These are phyloP conservation scores for Meteorus cinctellus DNA, from an alignment of 2,888 invertebrate species.

Conservation along the genomic window DNA sequence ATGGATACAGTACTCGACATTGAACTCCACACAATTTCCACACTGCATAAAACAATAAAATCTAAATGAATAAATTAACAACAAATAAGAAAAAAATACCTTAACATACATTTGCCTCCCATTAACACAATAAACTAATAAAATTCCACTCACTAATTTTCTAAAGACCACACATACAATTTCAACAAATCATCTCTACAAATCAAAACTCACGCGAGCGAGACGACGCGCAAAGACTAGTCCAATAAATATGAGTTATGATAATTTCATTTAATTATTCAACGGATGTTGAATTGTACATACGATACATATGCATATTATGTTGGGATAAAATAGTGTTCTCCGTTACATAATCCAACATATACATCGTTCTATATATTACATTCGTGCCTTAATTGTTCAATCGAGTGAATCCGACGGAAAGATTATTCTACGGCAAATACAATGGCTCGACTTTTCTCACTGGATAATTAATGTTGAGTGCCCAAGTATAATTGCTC, in stretches of 20 bases:
- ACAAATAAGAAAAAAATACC: no score
- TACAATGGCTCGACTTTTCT: constrained; percentile 50
- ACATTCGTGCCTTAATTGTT: constrained; percentile 54
- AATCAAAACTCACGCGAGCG: no score
- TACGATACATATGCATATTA: constrained; percentile 12
- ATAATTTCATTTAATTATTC: constrained; percentile 36
- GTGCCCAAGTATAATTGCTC: constrained; percentile 47
- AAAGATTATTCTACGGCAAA: constrained; percentile 50
- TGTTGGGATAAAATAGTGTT: constrained; percentile 10
- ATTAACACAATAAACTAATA: no score
- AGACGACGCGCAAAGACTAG: no score
- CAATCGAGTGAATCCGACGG: constrained; percentile 59
- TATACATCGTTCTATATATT: not conserved
- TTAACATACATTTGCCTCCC: no score
- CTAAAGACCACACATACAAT: no score
- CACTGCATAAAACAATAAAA: no score
- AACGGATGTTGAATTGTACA: constrained; percentile 18
- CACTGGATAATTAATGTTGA: constrained; percentile 56
- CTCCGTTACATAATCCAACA: constrained; percentile 11
- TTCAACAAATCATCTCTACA: no score
- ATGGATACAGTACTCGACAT: no score
- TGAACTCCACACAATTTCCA: no score
- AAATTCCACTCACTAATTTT: no score
- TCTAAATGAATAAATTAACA: no score
- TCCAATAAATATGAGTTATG: constrained; percentile 32